Percentiles rank a stretch among this genome's conserved stretches.
phyloP scores from a whole-genome alignment of 2,797 vertebrate genomes.

The Prionace glauca region DNA sequence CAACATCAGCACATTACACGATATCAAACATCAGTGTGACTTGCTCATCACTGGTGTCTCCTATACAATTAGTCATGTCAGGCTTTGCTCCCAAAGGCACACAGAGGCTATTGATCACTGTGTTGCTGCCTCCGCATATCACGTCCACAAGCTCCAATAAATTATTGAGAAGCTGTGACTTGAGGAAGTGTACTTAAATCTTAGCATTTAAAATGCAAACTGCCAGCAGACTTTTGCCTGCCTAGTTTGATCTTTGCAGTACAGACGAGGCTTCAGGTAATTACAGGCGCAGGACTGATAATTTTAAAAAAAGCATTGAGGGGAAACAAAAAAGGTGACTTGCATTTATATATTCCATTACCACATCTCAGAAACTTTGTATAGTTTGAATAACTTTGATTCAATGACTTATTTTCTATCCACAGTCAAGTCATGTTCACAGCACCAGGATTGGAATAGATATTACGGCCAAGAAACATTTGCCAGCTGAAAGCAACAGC shows the following conservation, averaged over 20 bases:
- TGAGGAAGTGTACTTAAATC: not conserved
- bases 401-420: not conserved
- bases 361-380: not conserved
- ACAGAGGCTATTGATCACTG: conserved; percentile 30
- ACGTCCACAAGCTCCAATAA: not conserved
- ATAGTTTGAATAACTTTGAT: not conserved
- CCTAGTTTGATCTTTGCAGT: not conserved
- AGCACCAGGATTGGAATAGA: not conserved
- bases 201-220: conserved; percentile 18
- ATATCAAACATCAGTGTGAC: not conserved
- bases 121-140: not conserved
- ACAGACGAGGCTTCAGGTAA: not conserved
- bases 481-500: not conserved
- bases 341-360: not conserved
- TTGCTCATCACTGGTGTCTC: not conserved
- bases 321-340: not conserved
- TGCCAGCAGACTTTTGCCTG: not conserved
- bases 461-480: too few species aligned
- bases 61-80: conserved; percentile 31
- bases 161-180: not conserved
- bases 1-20: not conserved
- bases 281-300: too few species aligned
- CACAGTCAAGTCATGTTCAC: not conserved
- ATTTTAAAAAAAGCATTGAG: not conserved
- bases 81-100: not conserved